phyloP scores from a whole-genome alignment of 2,797 vertebrate genomes.

The Catharus ustulatus region DNA sequence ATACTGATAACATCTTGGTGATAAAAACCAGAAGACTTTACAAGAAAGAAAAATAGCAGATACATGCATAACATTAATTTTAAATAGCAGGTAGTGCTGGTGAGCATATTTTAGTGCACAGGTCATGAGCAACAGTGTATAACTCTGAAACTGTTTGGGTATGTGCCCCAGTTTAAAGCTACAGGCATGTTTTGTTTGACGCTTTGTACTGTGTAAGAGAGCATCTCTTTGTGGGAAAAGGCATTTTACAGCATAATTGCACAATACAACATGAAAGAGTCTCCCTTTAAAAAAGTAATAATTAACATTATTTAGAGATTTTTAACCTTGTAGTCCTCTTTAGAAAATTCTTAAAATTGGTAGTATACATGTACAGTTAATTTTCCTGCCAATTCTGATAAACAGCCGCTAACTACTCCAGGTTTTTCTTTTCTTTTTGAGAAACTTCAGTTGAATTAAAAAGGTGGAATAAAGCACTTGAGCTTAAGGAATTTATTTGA shows the following conservation, averaged over 20 bases:
- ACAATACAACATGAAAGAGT: background rate
- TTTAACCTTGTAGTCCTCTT: background rate
- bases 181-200: background rate
- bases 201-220: background rate
- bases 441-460: conserved; percentile 5
- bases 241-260: background rate
- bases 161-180: background rate
- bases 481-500: conserved; percentile 46
- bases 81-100: background rate
- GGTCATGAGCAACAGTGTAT: background rate
- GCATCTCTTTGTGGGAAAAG: background rate
- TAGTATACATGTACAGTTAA: background rate
- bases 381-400: background rate
- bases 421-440: background rate
- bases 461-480: background rate
- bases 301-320: background rate
- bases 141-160: background rate
- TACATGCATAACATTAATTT: background rate
- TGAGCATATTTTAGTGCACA: background rate
- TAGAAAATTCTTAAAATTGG: background rate
- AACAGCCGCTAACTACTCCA: background rate
- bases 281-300: background rate
- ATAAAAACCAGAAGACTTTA: background rate
- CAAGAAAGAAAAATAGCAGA: background rate
- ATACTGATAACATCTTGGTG: background rate